A percentile compares a stretch with the other conserved stretches of the same genome.
phyloP scores from a whole-genome alignment of 2,113 vertebrate species.

The Laticauda colubrina region DNA sequence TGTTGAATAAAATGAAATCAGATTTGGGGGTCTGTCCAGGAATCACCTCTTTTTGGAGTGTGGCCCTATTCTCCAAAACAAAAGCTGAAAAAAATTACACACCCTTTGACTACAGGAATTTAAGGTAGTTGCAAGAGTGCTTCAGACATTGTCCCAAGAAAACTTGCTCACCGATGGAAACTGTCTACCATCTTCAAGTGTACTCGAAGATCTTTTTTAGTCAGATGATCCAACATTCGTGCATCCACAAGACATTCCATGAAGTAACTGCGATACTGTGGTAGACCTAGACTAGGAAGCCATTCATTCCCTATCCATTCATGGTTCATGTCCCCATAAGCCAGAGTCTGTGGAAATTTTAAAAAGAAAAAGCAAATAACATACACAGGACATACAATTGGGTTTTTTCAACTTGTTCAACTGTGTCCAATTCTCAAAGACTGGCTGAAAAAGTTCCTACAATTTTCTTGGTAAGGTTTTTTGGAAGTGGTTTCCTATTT shows the following conservation, averaged over 20 bases:
- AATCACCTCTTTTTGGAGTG: background rate
- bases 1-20: background rate
- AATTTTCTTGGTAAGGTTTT: background rate
- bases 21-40: background rate
- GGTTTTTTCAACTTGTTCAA: background rate
- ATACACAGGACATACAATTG: background rate
- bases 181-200: conserved; percentile 99
- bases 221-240: conserved; percentile 94
- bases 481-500: background rate
- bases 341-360: conserved; percentile 79
- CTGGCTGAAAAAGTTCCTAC: background rate
- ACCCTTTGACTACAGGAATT: background rate
- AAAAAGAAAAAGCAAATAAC: background rate
- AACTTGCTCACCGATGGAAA: conserved; percentile 85
- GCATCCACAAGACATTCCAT: conserved; percentile 98
- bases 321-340: conserved; percentile 97
- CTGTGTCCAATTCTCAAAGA: background rate
- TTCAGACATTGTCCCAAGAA: background rate
- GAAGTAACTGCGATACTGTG: conserved; percentile 97
- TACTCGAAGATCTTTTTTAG: conserved; percentile 94
- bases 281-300: conserved; percentile 92
- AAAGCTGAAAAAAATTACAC: background rate
- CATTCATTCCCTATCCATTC: conserved; percentile 99
- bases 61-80: background rate
- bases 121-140: background rate